A percentile compares a stretch with the other conserved stretches of the same genome.
Conservation (phyloP, 2,888 invertebrate genomes). For the Plagiodera versicolora region DNA sequence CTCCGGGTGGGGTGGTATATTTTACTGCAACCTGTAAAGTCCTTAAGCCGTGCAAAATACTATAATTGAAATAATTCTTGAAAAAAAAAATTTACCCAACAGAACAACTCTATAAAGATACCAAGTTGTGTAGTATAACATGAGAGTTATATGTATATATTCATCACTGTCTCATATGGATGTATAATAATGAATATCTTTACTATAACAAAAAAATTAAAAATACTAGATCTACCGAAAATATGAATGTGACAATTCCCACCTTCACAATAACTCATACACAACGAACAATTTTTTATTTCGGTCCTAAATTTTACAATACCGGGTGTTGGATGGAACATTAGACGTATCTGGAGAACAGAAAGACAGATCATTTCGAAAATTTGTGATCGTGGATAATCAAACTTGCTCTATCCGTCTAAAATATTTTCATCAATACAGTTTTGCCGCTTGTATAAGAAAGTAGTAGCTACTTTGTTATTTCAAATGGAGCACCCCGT, state of each 20-base stretch:
- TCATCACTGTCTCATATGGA: background rate
- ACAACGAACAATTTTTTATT: no score
- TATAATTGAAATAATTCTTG: background rate
- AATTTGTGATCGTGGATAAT: no score
- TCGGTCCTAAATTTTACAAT: no score
- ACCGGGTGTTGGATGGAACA: no score
- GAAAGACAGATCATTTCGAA: no score
- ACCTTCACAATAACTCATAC: background rate
- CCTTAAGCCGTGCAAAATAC: background rate
- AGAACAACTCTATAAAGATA: background rate
- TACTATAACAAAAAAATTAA: background rate
- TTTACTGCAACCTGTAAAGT: background rate
- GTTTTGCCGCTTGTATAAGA: no score
- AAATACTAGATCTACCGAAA: constrained; percentile 7
- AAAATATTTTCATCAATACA: no score
- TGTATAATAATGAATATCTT: constrained; percentile 3
- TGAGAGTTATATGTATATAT: no score
- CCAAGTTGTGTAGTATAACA: background rate
- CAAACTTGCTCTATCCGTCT: no score
- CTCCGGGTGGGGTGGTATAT: constrained; percentile 1
- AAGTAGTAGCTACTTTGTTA: no score
- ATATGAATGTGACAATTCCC: background rate
- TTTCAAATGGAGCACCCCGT: no score
- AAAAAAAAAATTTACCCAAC: constrained; percentile 1
- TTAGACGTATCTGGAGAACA: no score